phyloP scores from a whole-genome alignment of 2,113 vertebrate genomes.

The Elephas maximus region DNA sequence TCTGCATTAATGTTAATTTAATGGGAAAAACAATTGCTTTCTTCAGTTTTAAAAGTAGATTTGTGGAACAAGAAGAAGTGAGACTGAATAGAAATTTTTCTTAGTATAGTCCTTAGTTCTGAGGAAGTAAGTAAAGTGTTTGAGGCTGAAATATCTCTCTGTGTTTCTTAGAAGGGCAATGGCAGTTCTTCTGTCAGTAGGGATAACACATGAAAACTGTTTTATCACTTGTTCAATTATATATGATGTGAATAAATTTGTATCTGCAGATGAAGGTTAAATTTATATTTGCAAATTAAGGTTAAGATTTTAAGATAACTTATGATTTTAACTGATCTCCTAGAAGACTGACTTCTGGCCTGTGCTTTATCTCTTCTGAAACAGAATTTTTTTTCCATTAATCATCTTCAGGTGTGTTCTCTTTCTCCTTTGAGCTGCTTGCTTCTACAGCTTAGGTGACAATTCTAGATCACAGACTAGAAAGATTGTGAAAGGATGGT shows the following conservation, averaged over 20 bases:
- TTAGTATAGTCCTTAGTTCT: background rate
- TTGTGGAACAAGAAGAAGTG: background rate
- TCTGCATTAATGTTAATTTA: background rate
- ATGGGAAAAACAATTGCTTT: background rate
- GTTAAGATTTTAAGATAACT: background rate
- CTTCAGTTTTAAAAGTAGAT: background rate
- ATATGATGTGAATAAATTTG: background rate
- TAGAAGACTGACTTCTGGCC: background rate
- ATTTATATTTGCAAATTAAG: background rate
- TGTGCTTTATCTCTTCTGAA: background rate
- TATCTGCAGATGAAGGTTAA: background rate
- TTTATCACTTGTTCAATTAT: background rate
- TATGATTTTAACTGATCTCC: background rate
- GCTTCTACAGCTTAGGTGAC: background rate
- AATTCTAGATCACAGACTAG: background rate
- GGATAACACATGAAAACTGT: background rate
- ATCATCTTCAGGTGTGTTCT: background rate
- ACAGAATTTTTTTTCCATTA: background rate
- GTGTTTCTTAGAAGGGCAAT: background rate
- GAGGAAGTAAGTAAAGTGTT: background rate
- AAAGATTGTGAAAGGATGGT: background rate
- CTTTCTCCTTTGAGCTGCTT: background rate
- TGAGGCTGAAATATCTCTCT: background rate
- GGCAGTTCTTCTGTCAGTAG: background rate
- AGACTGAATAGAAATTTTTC: background rate